A percentile compares a stretch with the other conserved stretches of the same genome.
Conservation (phyloP, 2,113 vertebrate genomes). For the Oreochromis spilurus region DNA sequence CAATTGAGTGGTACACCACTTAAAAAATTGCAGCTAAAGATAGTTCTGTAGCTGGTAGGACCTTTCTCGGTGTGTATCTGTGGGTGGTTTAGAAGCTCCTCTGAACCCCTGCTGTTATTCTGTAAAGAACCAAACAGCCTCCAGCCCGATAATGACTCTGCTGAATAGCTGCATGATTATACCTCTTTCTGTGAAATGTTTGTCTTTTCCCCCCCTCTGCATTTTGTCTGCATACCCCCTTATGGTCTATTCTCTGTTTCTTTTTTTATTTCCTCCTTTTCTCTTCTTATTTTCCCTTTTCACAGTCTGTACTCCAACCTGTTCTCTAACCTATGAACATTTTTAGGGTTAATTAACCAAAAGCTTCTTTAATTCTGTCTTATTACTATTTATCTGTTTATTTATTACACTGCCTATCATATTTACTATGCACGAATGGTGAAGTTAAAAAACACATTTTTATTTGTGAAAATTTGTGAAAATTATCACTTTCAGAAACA, state of each 20-base stretch:
- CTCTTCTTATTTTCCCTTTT: constrained; percentile 1
- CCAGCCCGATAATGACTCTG: constrained; percentile 65
- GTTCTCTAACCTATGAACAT: constrained; percentile 1
- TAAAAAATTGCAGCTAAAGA: constrained; percentile 56
- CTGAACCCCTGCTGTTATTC: constrained; percentile 62
- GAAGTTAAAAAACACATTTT: neutral
- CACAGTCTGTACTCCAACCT: neutral
- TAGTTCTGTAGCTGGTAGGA: constrained; percentile 54
- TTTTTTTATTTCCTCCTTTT: constrained; percentile 1
- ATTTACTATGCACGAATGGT: neutral
- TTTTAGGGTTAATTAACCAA: constrained; percentile 2
- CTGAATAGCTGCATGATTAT: constrained; percentile 71
- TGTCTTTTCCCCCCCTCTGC: constrained; percentile 36
- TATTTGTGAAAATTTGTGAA: neutral
- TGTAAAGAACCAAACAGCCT: constrained; percentile 67
- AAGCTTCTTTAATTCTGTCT: neutral
- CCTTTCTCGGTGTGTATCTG: constrained; percentile 44
- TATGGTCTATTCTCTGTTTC: constrained; percentile 23
- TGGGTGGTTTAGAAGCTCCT: constrained; percentile 62
- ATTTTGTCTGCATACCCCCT: constrained; percentile 37
- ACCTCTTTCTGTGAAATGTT: constrained; percentile 64
- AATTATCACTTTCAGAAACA: neutral
- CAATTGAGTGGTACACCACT: constrained; percentile 47
- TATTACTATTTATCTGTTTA: neutral
- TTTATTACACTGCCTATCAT: no score